phyloP scores from a whole-genome alignment of 2,797 vertebrate genomes.

The Somateria mollissima region DNA sequence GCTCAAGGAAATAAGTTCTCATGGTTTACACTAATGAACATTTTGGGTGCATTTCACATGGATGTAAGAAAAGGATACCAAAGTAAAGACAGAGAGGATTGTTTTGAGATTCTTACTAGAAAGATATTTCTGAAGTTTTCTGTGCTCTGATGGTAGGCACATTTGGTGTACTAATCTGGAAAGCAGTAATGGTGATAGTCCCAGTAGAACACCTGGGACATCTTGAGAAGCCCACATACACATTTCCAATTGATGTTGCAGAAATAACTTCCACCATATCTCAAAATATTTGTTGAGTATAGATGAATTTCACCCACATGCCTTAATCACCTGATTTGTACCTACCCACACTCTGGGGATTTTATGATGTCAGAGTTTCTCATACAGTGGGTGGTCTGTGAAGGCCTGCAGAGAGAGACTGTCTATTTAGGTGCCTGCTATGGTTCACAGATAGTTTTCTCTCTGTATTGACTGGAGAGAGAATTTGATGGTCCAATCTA shows the following conservation, averaged over 20 bases:
- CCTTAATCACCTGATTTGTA: not conserved
- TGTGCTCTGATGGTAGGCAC: not conserved
- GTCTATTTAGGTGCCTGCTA: not conserved
- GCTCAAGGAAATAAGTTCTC: not conserved
- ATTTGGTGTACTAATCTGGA: not conserved
- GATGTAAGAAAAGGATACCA: not conserved
- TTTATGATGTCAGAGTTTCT: not conserved
- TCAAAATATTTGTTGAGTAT: not conserved
- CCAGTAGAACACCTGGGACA: not conserved
- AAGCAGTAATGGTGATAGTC: not conserved
- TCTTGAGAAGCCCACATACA: not conserved
- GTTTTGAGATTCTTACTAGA: not conserved
- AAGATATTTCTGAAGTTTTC: not conserved
- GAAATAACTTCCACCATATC: not conserved
- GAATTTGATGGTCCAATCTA: not conserved
- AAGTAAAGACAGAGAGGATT: not conserved
- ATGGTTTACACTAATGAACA: not conserved
- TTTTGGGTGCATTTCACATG: fast-evolving
- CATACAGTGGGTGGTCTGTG: fast-evolving
- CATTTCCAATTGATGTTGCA: not conserved
- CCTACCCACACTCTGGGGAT: not conserved
- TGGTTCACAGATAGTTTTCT: not conserved
- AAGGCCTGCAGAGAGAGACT: not conserved
- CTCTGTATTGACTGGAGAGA: not conserved
- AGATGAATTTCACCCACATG: not conserved